Evolutionary conservation across 1,140 invertebrate genomes (phyloP), one percentile per base, ranked within the genome.

Genomic region (Tetramorium alpestre): DNA sequence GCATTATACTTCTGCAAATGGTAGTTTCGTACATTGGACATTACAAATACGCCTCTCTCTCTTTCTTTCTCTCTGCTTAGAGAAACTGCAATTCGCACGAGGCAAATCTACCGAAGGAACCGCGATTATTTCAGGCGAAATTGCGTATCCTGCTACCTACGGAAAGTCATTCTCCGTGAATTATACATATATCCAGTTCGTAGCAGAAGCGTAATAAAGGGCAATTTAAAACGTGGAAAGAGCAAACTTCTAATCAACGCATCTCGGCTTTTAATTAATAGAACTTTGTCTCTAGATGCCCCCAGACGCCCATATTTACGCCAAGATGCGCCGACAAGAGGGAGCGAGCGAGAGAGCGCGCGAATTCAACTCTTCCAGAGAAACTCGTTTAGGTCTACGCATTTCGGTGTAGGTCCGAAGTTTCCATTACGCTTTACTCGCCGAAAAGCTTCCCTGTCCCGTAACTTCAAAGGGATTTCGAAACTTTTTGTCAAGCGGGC

Each of bases 391-490:
- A 75, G 69, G 54, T 72, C 41, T 49, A 73, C 44, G 80, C 41
- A 54, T 75, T 75, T 60, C 54, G 69, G 54, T 84, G 54, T 73
- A 84, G 25, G 44, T 75, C 41, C 80, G 69, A 84, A 84, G 69
- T 84, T 84, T 60, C 69, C 69, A 75, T 75, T 38, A 70, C 67
- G 41, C 54, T 60, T 25, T 41, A 67, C 44, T 47, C 56, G 58
- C 67, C 54, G 80, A 84, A 84, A 84, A 73, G 54, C 80, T 73
- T 41, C 6, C 41, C 33, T 81, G 78, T 81, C 78, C 65, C 78
- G 80, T 75, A 75, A 84, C 80, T 84, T 84, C 80, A 84, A 84
- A 84, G 80, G 80, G 80, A 84, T 84, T 84, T 84, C 80, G 69
- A 75, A 84, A 84, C 80, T 84, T 84, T 84, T 84, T 84, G 80